Base-by-base conservation (phyloP, 2,113 vertebrate genomes). In the Spea multiplicata region DNA sequence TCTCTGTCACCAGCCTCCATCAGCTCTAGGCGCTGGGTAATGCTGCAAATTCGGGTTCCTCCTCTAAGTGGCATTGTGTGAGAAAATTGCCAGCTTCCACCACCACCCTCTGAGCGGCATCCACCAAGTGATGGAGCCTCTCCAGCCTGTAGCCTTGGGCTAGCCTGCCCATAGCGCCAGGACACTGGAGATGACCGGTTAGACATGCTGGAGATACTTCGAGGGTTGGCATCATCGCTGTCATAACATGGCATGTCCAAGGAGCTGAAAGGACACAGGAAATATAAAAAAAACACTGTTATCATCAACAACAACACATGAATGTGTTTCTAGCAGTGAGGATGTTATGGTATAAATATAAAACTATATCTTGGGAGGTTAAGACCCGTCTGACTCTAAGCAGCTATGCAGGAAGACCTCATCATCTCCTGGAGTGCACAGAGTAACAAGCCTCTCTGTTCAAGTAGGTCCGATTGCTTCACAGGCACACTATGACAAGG, bases 111-210 rank as follows among this genome's bases (percentile, higher is more conserved):
- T 0, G 92, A 86, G 59, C 92, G 92, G 85, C 95, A 97, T 0
- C 93, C 96, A 3, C 94, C 94, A 0, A 95, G 94, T 0, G 97
- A 99, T 0, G 96, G 97, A 0, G 97, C 96, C 0, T 98, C 97
- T 0, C 97, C 97, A 0, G 97, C 97, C 89, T 99, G 97, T 80
- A 99, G 90, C 7, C 97, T 92, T 0, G 97, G 97, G 82, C 97
- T 98, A 5, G 97, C 94, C 84, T 98, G 96, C 73, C 96, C 96
- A 0, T 98, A 95, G 81, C 94, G 95, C 96, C 97, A 97, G 3
- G 96, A 98, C 44, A 98, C 85, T 0, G 96, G 97, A 0, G 97
- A 99, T 0, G 97, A 98, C 81, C 96, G 95, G 84, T 96, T 99
- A 68, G 97, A 98, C 8, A 96, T 86, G 81, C 95, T 97, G 85